A percentile compares a stretch with the other conserved stretches of the same genome.
Conservation (phyloP, 1,140 invertebrate species). For the Akabosia matsudoensis region DNA sequence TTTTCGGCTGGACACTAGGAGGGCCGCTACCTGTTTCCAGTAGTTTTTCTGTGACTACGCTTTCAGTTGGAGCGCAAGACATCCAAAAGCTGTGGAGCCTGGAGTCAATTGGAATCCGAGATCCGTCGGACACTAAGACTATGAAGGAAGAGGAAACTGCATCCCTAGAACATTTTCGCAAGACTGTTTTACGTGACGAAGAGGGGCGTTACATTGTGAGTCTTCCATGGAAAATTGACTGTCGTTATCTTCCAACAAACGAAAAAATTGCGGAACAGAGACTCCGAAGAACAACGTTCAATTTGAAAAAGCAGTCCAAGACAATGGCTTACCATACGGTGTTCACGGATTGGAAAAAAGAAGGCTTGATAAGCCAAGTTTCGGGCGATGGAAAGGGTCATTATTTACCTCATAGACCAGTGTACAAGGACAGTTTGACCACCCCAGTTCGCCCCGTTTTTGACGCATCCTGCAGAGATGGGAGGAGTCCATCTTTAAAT, state of each 20-base stretch:
- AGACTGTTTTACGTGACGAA: neutral
- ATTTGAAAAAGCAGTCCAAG: neutral
- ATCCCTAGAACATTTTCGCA: neutral
- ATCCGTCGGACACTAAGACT: neutral
- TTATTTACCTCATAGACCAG: neutral
- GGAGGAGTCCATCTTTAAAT: neutral
- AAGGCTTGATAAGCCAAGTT: neutral
- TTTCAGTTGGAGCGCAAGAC: neutral
- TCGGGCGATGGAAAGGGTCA: neutral
- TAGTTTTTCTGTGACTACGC: neutral
- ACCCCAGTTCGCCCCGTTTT: constrained; percentile 3
- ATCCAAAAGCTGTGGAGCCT: neutral
- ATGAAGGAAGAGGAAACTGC: neutral
- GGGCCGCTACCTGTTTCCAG: constrained; percentile 28
- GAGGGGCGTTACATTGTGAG: neutral
- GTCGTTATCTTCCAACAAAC: neutral
- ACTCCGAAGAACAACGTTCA: neutral
- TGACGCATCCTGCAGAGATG: neutral
- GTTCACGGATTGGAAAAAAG: neutral
- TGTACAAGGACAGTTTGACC: neutral
- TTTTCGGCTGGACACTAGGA: constrained; percentile 48
- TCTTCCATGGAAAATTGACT: neutral
- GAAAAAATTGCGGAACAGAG: neutral
- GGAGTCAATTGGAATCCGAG: neutral
- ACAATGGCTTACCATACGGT: neutral